Conservation (phyloP, 2,113 vertebrate genomes). For the Chloroceryle aenea region DNA sequence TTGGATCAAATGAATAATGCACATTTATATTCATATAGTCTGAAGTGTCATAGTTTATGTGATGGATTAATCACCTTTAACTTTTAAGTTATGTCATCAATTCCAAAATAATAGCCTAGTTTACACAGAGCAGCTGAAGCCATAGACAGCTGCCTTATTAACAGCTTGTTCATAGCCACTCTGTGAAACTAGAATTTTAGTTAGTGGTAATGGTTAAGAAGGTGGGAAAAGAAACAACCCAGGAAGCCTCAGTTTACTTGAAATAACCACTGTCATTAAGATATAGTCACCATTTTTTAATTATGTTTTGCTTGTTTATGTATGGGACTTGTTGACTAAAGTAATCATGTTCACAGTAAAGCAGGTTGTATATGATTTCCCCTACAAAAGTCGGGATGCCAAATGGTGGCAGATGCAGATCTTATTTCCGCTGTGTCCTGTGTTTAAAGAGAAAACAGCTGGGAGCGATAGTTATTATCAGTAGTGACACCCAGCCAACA, state of each 20-base stretch:
- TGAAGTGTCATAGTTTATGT: slow-evolving; percentile 2
- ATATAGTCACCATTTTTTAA: background rate
- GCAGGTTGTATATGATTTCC: background rate
- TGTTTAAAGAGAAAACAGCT: background rate
- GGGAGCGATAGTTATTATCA: background rate
- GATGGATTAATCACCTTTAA: slow-evolving; percentile 46
- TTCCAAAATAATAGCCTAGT: slow-evolving; percentile 21
- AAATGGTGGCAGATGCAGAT: background rate
- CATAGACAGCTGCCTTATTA: background rate
- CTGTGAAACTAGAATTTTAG: background rate
- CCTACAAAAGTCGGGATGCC: background rate
- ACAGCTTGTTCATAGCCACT: background rate
- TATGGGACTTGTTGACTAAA: background rate
- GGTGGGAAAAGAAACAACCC: background rate
- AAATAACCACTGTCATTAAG: background rate
- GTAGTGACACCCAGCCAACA: slow-evolving; percentile 9
- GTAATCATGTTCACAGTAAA: background rate
- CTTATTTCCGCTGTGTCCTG: background rate
- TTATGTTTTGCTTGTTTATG: background rate
- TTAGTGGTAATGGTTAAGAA: background rate
- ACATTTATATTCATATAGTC: background rate
- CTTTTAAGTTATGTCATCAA: background rate
- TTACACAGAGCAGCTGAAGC: background rate
- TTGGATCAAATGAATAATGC: slow-evolving; percentile 36
- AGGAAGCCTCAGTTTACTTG: background rate